Base-by-base conservation (phyloP, 1,140 invertebrate species). In the Drosophila saltans region DNA sequence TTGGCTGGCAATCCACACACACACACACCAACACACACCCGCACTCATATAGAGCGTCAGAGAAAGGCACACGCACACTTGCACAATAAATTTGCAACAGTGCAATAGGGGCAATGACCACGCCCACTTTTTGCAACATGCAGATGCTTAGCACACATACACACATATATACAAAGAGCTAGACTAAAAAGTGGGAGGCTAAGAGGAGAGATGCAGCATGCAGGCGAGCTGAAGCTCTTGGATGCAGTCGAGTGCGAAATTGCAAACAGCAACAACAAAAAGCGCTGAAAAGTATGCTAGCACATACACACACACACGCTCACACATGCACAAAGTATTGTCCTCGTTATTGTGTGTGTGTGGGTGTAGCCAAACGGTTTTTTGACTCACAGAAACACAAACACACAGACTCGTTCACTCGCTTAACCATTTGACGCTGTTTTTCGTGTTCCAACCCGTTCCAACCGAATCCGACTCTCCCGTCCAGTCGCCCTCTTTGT, bases 181-280 rank as follows among this genome's bases (percentile, higher is more conserved):
- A 52, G 24, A 26, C 21, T 16, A 8, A n/a, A 1, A 16, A 21
- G 16, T 2, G 8, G 21, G 5, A 52, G 33, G 28, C 28, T 30
- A 4, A 30, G 28, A 1, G 33, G 33, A 9, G 59, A 61, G 28
- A 8, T 41, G 59, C 33, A 45, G 39, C 9, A 66, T 75, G 40
- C 60, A 79, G 61, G 75, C 73, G 56, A 64, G 43, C 66, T 62
- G 80, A 68, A 70, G 24, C 45, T 52, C 45, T 26, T 26, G 59
- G 33, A 86, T 88, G 72, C 82, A 86, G 58, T 86, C 82, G 69
- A 77, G 80, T 86, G 82, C 80, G 82, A 86, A 88, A 86, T 83
- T 83, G 80, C 80, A 78, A 66, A 71, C 80, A 77, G 71, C 68
- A 85, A 80, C 74, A 80, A 63, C 63, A 80, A 77, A 33, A 69